phyloP scores from a whole-genome alignment of 2,888 invertebrate genomes.

The Sabatieria punctata region DNA sequence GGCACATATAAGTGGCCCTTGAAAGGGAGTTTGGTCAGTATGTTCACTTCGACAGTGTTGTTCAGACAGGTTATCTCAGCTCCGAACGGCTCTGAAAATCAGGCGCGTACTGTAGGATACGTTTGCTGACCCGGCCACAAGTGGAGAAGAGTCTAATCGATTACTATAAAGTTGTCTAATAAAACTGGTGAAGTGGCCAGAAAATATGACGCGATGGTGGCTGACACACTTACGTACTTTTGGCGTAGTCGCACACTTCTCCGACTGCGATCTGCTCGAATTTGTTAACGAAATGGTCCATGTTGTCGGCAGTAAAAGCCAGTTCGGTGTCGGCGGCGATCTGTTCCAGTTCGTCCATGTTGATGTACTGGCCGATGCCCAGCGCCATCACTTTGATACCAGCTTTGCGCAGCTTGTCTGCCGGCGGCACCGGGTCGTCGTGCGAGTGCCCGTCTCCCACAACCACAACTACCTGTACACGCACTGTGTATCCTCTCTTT shows the following conservation, averaged over 20 bases:
- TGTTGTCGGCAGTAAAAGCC: constrained; percentile 14
- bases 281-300: constrained; percentile 13
- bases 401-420: constrained; percentile 10
- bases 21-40: constrained; percentile 14
- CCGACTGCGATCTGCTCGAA: constrained; percentile 16
- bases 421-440: constrained; percentile 16
- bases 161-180: no score
- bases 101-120: neutral
- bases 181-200: no score
- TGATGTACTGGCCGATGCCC: constrained; percentile 18
- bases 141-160: no score
- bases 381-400: constrained; percentile 15
- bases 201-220: no score
- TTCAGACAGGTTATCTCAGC: constrained; percentile 15
- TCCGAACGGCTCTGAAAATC: constrained; percentile 11
- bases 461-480: constrained; percentile 15
- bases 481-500: no score
- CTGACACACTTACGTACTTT: no score
- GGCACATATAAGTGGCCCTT: constrained; percentile 17
- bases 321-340: constrained; percentile 13
- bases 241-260: constrained; percentile 14
- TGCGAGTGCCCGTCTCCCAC: constrained; percentile 18
- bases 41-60: constrained; percentile 12
- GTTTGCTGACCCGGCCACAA: no score
- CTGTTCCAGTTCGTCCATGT: constrained; percentile 14